Percentiles rank a stretch among this genome's conserved stretches.
Evolutionary conservation across 2,888 invertebrate species (phyloP).

Genomic region (Tiliacea aurago): DNA sequence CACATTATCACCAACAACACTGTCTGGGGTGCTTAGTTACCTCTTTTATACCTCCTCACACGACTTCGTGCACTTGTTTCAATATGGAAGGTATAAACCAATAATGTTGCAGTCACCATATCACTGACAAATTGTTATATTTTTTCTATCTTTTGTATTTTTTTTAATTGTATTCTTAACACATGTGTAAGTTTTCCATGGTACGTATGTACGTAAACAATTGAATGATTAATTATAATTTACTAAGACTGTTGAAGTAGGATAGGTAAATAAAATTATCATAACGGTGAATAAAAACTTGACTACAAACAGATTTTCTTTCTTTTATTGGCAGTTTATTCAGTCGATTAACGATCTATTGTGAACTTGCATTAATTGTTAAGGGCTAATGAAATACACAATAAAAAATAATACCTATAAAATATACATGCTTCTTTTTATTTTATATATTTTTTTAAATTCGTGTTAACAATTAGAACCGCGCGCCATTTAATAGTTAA

Average conservation of each 20-base stretch:
- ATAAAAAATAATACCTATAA: not conserved
- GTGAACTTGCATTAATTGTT: not conserved
- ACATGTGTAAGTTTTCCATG: conserved; percentile 16
- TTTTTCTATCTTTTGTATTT: conserved; percentile 17
- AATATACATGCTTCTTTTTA: not conserved
- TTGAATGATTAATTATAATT: conserved; percentile 9
- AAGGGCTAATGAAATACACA: not conserved
- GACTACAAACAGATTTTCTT: not conserved
- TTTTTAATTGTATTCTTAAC: conserved; percentile 15
- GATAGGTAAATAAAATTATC: conserved; percentile 1
- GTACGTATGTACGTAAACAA: not conserved
- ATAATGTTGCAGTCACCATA: conserved; percentile 31
- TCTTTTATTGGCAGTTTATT: not conserved
- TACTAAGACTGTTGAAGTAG: not conserved
- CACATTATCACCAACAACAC: conserved; percentile 69
- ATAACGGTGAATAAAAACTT: conserved; percentile 13
- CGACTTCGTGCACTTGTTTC: conserved; percentile 72
- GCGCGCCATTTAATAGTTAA: not conserved
- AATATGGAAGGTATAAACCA: conserved; percentile 61
- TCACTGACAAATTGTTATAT: conserved; percentile 1
- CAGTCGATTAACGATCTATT: not conserved
- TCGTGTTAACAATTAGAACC: not conserved
- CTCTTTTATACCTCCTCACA: conserved; percentile 72
- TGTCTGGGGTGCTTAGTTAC: conserved; percentile 60
- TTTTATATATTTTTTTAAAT: not conserved